A percentile compares a stretch with the other conserved stretches of the same genome.
phyloP scores from a whole-genome alignment of 2,113 vertebrate genomes.

The Pyxicephalus adspersus region DNA sequence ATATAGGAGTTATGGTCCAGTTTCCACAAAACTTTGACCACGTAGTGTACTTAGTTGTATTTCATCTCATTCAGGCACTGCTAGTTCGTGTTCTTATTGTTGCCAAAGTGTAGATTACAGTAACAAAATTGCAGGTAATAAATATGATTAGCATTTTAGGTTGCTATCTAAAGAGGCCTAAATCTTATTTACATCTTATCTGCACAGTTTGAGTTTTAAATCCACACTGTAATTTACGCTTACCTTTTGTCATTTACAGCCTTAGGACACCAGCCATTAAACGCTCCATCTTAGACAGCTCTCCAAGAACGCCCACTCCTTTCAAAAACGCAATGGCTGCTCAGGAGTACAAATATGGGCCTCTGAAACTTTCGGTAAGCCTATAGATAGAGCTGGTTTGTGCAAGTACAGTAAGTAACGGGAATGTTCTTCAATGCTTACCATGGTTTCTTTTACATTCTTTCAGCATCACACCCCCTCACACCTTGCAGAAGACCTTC shows the following conservation, averaged over 20 bases:
- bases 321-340: conserved; percentile 88
- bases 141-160: not conserved
- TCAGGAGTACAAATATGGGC: conserved; percentile 92
- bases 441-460: conserved; percentile 40
- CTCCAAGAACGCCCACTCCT: conserved; percentile 91
- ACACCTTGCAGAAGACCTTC: conserved; percentile 84
- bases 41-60: too few relatives aligned
- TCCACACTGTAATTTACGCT: not conserved
- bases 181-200: not conserved
- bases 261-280: conserved; percentile 93
- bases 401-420: not conserved
- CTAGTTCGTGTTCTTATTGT: too few relatives aligned
- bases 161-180: too few relatives aligned
- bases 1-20: too few relatives aligned
- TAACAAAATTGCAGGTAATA: not conserved
- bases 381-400: not conserved
- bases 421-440: not conserved
- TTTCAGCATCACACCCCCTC: conserved; percentile 83
- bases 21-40: too few relatives aligned
- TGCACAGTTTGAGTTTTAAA: not conserved
- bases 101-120: too few relatives aligned
- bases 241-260: conserved; percentile 70
- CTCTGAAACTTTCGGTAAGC: conserved; percentile 92
- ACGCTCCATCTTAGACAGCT: conserved; percentile 89
- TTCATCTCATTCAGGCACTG: too few relatives aligned